These are phyloP conservation scores for Saccostrea cuccullata DNA, from an alignment of 1,140 invertebrate species.

Conservation along the genomic window DNA sequence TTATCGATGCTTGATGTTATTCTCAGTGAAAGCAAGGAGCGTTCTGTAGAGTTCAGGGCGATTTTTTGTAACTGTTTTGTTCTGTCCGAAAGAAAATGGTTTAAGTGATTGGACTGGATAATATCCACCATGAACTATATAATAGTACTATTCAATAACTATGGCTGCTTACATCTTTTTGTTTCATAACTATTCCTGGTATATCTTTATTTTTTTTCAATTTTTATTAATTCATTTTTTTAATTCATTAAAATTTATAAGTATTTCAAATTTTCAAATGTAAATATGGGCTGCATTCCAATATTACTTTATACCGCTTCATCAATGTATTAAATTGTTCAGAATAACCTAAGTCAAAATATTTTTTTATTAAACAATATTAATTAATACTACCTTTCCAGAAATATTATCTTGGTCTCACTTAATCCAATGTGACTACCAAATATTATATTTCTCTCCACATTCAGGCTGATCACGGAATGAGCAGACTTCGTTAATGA, in stretches of 20 bases:
- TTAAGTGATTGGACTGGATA: too few relatives aligned
- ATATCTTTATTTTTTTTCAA: too few relatives aligned
- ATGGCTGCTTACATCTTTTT: too few relatives aligned
- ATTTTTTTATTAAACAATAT: background rate
- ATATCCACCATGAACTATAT: too few relatives aligned
- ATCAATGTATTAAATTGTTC: background rate
- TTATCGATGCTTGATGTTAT: too few relatives aligned
- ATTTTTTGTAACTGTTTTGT: too few relatives aligned
- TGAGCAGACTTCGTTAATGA: background rate
- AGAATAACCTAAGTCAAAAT: background rate
- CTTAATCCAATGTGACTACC: slow-evolving; percentile 33
- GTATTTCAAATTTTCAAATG: background rate
- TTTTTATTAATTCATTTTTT: background rate
- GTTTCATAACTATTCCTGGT: too few relatives aligned
- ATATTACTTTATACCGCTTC: background rate
- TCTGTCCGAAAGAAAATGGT: too few relatives aligned
- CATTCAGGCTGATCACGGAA: background rate
- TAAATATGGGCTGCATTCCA: background rate
- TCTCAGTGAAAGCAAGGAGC: too few relatives aligned
- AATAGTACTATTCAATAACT: too few relatives aligned
- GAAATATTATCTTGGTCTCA: slow-evolving; percentile 30
- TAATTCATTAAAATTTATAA: background rate
- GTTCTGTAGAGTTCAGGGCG: too few relatives aligned
- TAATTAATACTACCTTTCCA: background rate
- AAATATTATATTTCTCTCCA: background rate